Conservation (phyloP, 92 coral and sea anemone species). For the Umimayanthus chanpuru region DNA sequence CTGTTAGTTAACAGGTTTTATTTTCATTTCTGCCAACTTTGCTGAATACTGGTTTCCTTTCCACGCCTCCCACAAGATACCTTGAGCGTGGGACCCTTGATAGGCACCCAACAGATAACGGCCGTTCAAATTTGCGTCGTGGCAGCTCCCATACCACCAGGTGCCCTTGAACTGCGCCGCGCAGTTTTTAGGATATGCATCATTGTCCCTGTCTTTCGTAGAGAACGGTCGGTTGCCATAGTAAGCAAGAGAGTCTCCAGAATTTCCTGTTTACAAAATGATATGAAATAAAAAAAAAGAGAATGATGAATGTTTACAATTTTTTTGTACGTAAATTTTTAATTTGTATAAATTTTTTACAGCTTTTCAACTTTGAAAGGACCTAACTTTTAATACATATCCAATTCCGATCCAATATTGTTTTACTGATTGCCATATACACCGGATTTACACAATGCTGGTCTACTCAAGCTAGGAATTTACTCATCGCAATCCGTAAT, state of each 20-base stretch:
- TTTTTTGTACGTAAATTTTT: too few species aligned
- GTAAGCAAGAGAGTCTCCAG: constrained; percentile 24
- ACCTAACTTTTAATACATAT: too few species aligned
- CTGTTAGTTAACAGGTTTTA: constrained; percentile 15
- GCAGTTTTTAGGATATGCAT: constrained; percentile 12
- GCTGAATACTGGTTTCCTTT: constrained; percentile 31
- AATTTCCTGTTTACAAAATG: not conserved
- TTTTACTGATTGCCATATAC: too few species aligned
- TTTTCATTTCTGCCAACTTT: constrained; percentile 31
- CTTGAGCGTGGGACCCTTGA: not conserved
- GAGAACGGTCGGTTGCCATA: constrained; percentile 24
- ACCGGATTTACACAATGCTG: too few species aligned
- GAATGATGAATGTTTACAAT: not conserved
- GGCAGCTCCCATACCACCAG: constrained; percentile 25
- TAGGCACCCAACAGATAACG: constrained; percentile 23
- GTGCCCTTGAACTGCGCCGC: constrained; percentile 8
- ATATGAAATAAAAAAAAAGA: not conserved
- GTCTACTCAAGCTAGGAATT: too few species aligned
- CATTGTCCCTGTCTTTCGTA: constrained; percentile 31
- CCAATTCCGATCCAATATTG: too few species aligned
- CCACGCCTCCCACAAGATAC: constrained; percentile 19
- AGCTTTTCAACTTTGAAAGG: too few species aligned
- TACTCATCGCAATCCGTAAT: too few species aligned
- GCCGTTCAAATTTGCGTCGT: constrained; percentile 22
- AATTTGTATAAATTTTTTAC: too few species aligned